Evolutionary conservation across 2,888 invertebrate species (phyloP).

Genomic region (Drosophila meridiana): DNA sequence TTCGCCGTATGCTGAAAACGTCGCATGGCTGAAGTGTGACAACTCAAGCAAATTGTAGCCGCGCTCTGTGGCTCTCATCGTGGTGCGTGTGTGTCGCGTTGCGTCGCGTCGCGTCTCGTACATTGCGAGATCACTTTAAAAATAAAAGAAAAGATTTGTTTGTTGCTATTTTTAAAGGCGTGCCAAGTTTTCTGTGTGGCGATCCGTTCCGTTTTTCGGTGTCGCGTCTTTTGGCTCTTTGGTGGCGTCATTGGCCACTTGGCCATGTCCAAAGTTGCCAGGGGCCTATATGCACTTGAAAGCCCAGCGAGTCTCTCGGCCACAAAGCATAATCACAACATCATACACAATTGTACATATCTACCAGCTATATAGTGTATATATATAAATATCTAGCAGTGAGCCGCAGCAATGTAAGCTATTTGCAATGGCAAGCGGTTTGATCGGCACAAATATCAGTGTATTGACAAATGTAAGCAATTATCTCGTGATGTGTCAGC

Average conservation of each 20-base stretch:
- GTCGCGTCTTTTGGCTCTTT: constrained; percentile 38
- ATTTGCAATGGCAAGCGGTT: constrained; percentile 67
- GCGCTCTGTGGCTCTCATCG: constrained; percentile 35
- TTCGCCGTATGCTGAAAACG: constrained; percentile 9
- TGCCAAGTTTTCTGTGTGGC: constrained; percentile 67
- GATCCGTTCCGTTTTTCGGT: constrained; percentile 34
- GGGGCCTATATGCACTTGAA: constrained; percentile 71
- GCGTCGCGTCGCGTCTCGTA: constrained; percentile 25
- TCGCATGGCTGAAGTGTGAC: constrained; percentile 37
- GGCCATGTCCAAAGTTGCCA: constrained; percentile 54
- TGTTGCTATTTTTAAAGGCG: constrained; percentile 78
- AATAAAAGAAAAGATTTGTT: constrained; percentile 78
- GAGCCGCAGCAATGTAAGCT: constrained; percentile 69
- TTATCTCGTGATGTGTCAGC: not conserved
- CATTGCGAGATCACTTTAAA: constrained; percentile 76
- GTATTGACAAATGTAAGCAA: constrained; percentile 73
- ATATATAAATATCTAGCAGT: constrained; percentile 26
- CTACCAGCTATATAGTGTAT: constrained; percentile 21
- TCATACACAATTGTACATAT: constrained; percentile 20
- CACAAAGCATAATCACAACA: constrained; percentile 13
- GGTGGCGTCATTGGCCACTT: constrained; percentile 63
- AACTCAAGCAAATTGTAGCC: constrained; percentile 60
- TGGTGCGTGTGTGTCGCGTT: constrained; percentile 36
- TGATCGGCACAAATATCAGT: constrained; percentile 75
- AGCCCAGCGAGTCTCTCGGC: constrained; percentile 30